phyloP scores from a whole-genome alignment of 2,888 invertebrate species.

The Loripinus fragilis region DNA sequence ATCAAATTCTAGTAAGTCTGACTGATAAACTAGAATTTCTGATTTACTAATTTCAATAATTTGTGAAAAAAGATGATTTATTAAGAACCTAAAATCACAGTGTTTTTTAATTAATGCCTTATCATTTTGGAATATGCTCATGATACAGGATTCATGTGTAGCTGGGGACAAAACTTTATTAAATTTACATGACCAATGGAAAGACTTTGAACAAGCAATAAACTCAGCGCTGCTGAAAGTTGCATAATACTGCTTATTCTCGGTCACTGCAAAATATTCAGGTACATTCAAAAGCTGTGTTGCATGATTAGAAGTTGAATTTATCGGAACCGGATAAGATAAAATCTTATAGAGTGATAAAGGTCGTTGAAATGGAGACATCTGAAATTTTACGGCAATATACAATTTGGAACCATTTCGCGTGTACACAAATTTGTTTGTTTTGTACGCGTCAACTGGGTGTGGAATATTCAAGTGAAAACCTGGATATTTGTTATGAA shows the following conservation, averaged over 20 bases:
- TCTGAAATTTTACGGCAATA: not conserved
- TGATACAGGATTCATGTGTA: too few relatives aligned
- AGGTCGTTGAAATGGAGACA: not conserved
- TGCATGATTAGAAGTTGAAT: not conserved
- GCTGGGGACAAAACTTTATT: too few relatives aligned
- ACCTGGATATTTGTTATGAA: constrained; percentile 25
- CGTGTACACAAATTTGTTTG: constrained; percentile 11
- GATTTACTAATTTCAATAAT: too few relatives aligned
- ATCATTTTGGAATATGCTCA: too few relatives aligned
- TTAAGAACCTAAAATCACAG: too few relatives aligned
- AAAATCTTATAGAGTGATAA: not conserved
- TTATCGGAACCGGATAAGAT: not conserved
- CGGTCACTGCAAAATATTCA: not conserved
- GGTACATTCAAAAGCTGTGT: not conserved
- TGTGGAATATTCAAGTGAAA: not conserved
- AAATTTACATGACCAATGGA: too few relatives aligned
- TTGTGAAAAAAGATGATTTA: too few relatives aligned
- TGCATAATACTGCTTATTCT: not conserved
- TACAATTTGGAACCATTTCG: not conserved
- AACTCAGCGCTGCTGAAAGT: too few relatives aligned
- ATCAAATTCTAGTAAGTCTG: too few relatives aligned
- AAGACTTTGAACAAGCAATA: too few relatives aligned
- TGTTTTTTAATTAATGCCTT: too few relatives aligned
- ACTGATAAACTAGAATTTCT: too few relatives aligned
- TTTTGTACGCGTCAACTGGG: constrained; percentile 18